Conservation (phyloP, 1,140 invertebrate genomes). For the Yoshiicerus persimilis region DNA sequence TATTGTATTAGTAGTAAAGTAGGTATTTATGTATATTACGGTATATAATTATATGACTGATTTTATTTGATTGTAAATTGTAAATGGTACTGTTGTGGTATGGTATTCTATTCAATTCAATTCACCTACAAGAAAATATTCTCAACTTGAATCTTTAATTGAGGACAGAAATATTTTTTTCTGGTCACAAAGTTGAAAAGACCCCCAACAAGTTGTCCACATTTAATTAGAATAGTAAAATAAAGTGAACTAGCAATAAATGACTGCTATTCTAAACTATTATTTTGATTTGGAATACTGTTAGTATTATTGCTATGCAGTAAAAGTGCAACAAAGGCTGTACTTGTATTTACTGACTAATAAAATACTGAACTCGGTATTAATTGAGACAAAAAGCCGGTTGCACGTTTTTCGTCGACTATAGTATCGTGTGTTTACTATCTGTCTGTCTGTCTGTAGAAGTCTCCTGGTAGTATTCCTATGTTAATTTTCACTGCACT, state of each 20-base stretch:
- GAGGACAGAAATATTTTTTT: background rate
- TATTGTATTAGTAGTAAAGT: background rate
- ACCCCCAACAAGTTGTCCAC: constrained; percentile 1
- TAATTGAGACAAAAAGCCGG: constrained; percentile 2
- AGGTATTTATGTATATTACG: background rate
- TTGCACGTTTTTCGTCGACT: background rate
- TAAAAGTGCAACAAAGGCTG: background rate
- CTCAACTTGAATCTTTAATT: background rate
- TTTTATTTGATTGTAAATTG: constrained; percentile 23
- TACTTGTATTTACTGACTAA: background rate
- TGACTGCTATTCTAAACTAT: background rate
- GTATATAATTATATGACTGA: background rate
- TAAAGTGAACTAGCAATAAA: background rate
- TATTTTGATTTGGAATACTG: background rate
- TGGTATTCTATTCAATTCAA: background rate
- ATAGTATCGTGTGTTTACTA: too few species aligned
- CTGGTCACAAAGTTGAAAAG: background rate
- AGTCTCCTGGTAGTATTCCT: too few species aligned
- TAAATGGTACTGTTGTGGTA: background rate
- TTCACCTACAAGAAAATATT: background rate
- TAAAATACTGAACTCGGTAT: constrained; percentile 5
- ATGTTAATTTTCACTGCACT: background rate
- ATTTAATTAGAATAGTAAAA: background rate
- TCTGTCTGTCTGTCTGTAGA: too few species aligned
- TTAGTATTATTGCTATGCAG: background rate